Evolutionary conservation across 1,140 invertebrate species (phyloP).

Genomic region (Megathymus violae): DNA sequence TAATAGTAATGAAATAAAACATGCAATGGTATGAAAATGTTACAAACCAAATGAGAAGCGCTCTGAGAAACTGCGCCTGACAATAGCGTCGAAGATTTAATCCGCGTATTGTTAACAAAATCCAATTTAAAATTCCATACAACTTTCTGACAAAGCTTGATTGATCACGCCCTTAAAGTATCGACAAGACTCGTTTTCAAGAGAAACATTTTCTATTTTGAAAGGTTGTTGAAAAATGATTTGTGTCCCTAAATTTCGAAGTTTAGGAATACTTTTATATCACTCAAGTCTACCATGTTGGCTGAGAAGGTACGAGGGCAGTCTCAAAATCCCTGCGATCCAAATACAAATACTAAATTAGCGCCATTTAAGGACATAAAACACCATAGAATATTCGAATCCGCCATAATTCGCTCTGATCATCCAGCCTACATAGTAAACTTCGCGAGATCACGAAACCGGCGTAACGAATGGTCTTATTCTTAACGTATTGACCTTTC

Average conservation of each 20-base stretch:
- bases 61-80: constrained; percentile 49
- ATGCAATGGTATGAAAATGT: constrained; percentile 35
- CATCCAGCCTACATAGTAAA: constrained; percentile 26
- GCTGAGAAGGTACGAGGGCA: too few species aligned
- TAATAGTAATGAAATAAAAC: constrained; percentile 8
- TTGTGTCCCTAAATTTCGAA: too few species aligned
- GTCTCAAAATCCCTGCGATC: too few species aligned
- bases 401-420: constrained; percentile 14
- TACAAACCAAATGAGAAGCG: constrained; percentile 4
- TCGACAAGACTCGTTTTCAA: constrained; percentile 41
- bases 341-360: constrained; percentile 10
- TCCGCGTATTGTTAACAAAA: constrained; percentile 76
- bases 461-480: constrained; percentile 28
- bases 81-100: constrained; percentile 65
- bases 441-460: constrained; percentile 16
- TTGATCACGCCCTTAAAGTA: constrained; percentile 69
- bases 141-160: constrained; percentile 70
- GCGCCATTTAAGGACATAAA: constrained; percentile 1
- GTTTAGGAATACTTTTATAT: too few species aligned
- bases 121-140: constrained; percentile 79
- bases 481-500: constrained; percentile 52
- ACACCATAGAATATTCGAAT: constrained; percentile 1
- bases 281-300: too few species aligned
- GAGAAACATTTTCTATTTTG: too few species aligned
- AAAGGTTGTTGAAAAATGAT: too few species aligned